Conservation (phyloP, 2,797 vertebrate species). For the Propithecus deckenii region DNA sequence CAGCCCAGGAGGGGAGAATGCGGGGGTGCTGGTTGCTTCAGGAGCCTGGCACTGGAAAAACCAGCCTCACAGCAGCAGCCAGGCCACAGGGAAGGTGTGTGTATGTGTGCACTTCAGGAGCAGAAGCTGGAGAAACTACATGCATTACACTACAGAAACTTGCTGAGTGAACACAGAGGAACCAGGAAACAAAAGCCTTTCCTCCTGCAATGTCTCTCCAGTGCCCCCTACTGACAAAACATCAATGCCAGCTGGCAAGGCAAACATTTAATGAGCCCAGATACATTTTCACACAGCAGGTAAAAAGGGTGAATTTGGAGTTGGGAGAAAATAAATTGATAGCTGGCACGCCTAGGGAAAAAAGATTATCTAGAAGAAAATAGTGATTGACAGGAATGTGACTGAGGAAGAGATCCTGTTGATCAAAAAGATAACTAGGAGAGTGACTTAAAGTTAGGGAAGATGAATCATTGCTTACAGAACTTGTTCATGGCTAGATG, state of each 20-base stretch:
- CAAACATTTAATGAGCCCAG: slow-evolving; percentile 23
- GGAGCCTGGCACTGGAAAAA: neutral
- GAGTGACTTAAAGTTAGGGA: neutral
- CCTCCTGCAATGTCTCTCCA: neutral
- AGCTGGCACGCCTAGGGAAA: neutral
- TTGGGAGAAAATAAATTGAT: neutral
- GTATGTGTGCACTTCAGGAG: neutral
- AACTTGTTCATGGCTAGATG: neutral
- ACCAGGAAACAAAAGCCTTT: neutral
- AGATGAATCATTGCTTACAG: neutral
- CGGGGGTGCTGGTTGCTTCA: neutral
- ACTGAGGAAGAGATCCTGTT: neutral
- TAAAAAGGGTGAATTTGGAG: neutral
- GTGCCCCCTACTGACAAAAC: neutral
- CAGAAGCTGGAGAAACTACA: neutral
- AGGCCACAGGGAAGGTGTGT: neutral
- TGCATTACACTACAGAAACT: neutral
- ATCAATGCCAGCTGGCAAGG: neutral
- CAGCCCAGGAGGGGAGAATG: neutral
- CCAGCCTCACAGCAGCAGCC: neutral
- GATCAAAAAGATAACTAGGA: neutral
- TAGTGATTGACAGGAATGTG: neutral
- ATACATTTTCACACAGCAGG: slow-evolving; percentile 1
- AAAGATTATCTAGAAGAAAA: neutral
- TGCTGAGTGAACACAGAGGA: neutral